Evolutionary conservation across 2,797 vertebrate species (phyloP).

Genomic region (Sebastes trivittatus): DNA sequence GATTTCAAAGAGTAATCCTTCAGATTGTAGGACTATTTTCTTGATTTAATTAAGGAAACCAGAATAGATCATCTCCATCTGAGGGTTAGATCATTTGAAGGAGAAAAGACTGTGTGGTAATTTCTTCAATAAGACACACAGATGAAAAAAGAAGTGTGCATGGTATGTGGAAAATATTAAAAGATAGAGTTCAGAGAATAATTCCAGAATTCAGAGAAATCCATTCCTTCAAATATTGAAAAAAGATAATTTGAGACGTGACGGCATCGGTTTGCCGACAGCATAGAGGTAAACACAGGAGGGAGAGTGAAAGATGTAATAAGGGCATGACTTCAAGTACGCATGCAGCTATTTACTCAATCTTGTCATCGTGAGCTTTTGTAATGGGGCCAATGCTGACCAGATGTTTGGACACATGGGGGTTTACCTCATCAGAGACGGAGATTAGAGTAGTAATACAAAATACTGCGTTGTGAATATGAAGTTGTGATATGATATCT

Average conservation of each 20-base stretch:
- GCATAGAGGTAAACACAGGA: neutral
- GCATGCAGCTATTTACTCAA: neutral
- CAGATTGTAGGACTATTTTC: conserved; percentile 1
- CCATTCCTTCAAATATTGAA: neutral
- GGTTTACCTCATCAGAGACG: neutral
- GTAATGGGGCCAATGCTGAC: neutral
- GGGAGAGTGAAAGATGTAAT: neutral
- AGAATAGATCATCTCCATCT: conserved; percentile 24
- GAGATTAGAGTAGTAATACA: neutral
- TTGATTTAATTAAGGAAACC: conserved; percentile 38
- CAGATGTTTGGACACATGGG: conserved; percentile 26
- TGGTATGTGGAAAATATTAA: conserved; percentile 7
- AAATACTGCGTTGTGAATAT: neutral
- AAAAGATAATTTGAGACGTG: neutral
- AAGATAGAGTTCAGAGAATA: neutral
- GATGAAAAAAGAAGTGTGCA: neutral
- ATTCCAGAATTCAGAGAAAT: neutral
- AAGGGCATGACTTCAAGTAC: neutral
- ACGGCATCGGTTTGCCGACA: neutral
- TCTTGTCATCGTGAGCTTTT: neutral
- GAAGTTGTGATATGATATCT: neutral
- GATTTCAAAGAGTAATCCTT: conserved; percentile 19
- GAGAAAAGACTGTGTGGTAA: conserved; percentile 3
- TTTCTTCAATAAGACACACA: conserved; percentile 6
- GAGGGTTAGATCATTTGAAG: conserved; percentile 27